A percentile compares a stretch with the other conserved stretches of the same genome.
Evolutionary conservation across 2,888 invertebrate species (phyloP).

Genomic region (Urechis unicinctus): DNA sequence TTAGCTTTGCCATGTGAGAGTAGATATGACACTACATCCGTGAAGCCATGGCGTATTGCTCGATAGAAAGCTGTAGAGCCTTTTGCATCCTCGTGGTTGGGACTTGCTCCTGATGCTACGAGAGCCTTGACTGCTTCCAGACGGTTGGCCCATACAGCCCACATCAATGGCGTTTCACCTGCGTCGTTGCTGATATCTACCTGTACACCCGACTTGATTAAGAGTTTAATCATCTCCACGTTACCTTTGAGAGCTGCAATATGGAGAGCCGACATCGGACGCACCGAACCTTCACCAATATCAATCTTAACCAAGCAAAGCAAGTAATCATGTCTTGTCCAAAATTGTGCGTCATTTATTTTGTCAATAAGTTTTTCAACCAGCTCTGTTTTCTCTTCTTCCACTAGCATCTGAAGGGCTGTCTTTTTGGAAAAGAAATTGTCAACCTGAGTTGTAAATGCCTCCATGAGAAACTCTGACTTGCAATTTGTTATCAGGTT

Average conservation of each 20-base stretch:
- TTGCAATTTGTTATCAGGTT: neutral
- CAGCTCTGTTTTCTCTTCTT: slow-evolving; percentile 26
- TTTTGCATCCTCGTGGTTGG: slow-evolving; percentile 39
- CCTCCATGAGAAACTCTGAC: slow-evolving; percentile 8
- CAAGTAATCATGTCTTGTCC: neutral
- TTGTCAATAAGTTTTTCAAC: slow-evolving; percentile 6
- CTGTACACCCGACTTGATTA: slow-evolving; percentile 11
- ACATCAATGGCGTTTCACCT: slow-evolving; percentile 42
- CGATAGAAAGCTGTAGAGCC: slow-evolving; percentile 45
- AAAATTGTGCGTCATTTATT: slow-evolving; percentile 1
- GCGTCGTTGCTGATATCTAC: slow-evolving; percentile 23
- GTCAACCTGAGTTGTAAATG: slow-evolving; percentile 8
- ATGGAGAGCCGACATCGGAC: slow-evolving; percentile 14
- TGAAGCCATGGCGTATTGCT: slow-evolving; percentile 42
- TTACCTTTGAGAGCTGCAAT: slow-evolving; percentile 23
- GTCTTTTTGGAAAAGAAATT: slow-evolving; percentile 27
- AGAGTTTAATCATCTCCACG: slow-evolving; percentile 19
- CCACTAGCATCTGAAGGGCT: slow-evolving; percentile 37
- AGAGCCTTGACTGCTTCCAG: slow-evolving; percentile 16
- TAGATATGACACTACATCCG: slow-evolving; percentile 30
- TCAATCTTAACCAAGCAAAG: neutral
- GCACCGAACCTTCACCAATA: neutral
- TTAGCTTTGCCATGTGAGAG: slow-evolving; percentile 32
- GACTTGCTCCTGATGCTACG: slow-evolving; percentile 24
- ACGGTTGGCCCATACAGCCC: slow-evolving; percentile 43